Conservation (phyloP, 2,888 invertebrate species). For the Teleogryllus oceanicus region DNA sequence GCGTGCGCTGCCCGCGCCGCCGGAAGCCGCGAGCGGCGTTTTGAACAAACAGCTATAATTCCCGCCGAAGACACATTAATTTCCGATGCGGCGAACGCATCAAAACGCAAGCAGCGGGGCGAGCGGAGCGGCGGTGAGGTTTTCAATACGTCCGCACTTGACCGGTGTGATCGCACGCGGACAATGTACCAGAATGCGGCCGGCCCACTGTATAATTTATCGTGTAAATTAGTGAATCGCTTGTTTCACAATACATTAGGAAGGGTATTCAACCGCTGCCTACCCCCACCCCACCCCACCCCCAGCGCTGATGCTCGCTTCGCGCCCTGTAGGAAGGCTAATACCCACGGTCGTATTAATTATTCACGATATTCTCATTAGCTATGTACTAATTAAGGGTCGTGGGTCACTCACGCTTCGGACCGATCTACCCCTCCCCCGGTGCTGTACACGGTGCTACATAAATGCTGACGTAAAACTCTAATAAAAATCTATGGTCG, state of each 20-base stretch:
- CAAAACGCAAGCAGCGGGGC: too few relatives aligned
- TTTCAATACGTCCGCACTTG: too few relatives aligned
- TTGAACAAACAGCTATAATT: too few relatives aligned
- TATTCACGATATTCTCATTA: slow-evolving; percentile 18
- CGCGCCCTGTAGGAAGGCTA: not conserved
- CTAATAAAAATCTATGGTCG: slow-evolving; percentile 18
- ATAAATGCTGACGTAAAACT: not conserved
- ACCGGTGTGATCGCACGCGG: not conserved
- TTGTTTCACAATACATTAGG: slow-evolving; percentile 18
- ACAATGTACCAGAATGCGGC: slow-evolving; percentile 8
- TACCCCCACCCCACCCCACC: not conserved
- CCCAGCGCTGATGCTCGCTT: not conserved
- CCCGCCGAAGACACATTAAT: too few relatives aligned
- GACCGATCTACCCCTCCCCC: not conserved
- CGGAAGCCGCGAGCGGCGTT: too few relatives aligned
- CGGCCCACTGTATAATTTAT: slow-evolving; percentile 6
- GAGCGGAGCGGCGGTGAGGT: too few relatives aligned
- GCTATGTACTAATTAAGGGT: not conserved
- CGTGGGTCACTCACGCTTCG: not conserved
- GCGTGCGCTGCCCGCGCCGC: too few relatives aligned
- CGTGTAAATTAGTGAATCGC: slow-evolving; percentile 18
- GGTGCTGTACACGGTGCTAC: not conserved
- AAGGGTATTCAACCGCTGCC: not conserved
- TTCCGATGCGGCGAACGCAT: too few relatives aligned
- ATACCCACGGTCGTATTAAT: not conserved